Base-by-base conservation (phyloP, 2,888 invertebrate genomes). In the Hyalella azteca region DNA sequence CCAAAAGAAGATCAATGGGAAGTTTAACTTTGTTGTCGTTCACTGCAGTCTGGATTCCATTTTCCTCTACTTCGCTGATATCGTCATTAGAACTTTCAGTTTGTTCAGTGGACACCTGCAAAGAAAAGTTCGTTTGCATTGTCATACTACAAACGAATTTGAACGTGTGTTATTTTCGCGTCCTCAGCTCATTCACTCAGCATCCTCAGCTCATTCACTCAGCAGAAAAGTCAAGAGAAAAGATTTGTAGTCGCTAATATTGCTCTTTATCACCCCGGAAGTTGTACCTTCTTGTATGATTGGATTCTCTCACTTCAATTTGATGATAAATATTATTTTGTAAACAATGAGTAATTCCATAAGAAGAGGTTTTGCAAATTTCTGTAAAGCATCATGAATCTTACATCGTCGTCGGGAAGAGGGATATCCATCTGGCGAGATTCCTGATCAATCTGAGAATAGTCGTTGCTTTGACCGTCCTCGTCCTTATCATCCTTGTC, bases 1-100 rank as follows among this genome's bases (percentile, higher is more conserved):
- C 83, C 7, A 82, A 78, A 29, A 83, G 78, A 11, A 83, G 81
- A 59, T 83, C 81, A 40, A 81, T 40, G 3, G 83, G 83, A 0
- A 83, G 81, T 32, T 75, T 79, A 32, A 82, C 73, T 39, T 77
- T 76, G 48, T 83, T 83, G 29, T 83, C 80, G 0, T 81, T 79
- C 22, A 79, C 60, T 26, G 78, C 73, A 5, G 54, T 77, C 3
- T 48, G 54, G 40, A 82, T 66, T 32, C 79, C 77, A 39, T 81
- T 81, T 11, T 80, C 60, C 26, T 49, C 78, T 26, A 36, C 66
- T 32, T 36, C 32, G 13, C 36, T 36, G 36, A 2, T 19, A 36
- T 66, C 66, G 26, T 59, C 59, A 32, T 7, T 32, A 32, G 59
- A 29, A 7, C 36, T 36, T 36, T 66, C 36, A 66, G 19, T 32